Conservation (phyloP, 2,113 vertebrate genomes). For the Anseranas semipalmata region DNA sequence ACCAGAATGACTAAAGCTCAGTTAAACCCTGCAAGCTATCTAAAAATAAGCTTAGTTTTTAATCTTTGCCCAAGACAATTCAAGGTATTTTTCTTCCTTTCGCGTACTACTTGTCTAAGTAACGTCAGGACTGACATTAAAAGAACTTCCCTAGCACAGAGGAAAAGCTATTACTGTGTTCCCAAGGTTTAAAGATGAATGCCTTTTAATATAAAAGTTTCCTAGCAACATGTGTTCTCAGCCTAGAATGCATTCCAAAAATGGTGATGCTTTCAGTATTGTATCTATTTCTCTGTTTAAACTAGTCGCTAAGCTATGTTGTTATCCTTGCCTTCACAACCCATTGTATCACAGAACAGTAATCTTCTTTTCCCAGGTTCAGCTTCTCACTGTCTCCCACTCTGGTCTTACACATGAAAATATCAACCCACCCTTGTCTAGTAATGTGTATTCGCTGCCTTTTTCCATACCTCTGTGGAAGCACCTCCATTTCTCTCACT, state of each 20-base stretch:
- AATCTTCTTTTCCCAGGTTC: background rate
- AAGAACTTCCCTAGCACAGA: background rate
- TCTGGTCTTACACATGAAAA: background rate
- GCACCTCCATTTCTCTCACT: background rate
- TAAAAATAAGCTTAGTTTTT: constrained; percentile 14
- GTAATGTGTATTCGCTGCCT: background rate
- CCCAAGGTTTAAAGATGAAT: constrained; percentile 36
- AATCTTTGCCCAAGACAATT: background rate
- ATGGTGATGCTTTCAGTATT: background rate
- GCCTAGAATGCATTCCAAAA: background rate
- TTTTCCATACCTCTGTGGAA: background rate
- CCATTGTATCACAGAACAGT: background rate
- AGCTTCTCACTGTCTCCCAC: background rate
- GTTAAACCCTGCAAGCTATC: background rate
- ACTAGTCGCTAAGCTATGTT: background rate
- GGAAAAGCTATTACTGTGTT: background rate
- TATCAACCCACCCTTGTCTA: background rate
- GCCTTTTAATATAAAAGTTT: constrained; percentile 55
- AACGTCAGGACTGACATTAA: constrained; percentile 12
- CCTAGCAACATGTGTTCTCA: constrained; percentile 50
- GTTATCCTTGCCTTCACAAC: background rate
- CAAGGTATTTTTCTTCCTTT: constrained; percentile 7
- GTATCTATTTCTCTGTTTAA: background rate
- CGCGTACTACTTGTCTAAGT: background rate
- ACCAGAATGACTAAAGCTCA: background rate